Evolutionary conservation across 1,140 invertebrate species (phyloP).

Genomic region (Eulimnadia texana): DNA sequence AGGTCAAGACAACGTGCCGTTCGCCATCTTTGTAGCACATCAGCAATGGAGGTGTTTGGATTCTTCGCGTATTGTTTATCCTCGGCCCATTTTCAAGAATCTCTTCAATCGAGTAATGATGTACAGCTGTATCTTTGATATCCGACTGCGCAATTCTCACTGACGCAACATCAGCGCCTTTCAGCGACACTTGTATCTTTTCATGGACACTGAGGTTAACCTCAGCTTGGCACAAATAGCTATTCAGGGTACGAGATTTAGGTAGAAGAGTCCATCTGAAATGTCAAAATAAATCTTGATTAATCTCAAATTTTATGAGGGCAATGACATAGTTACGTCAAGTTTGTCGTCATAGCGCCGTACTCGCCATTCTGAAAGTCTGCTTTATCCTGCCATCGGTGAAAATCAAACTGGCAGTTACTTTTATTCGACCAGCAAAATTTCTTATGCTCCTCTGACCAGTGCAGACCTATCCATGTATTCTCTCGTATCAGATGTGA

Average conservation of each 20-base stretch:
- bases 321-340: too few species aligned
- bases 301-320: too few species aligned
- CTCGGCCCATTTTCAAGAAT: neutral
- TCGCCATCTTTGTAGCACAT: neutral
- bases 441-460: neutral
- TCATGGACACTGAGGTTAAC: neutral
- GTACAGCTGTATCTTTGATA: neutral
- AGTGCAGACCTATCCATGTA: neutral
- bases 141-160: neutral
- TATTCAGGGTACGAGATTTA: neutral
- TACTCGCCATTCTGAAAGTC: neutral
- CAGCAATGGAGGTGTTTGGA: neutral
- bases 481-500: neutral
- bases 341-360: neutral
- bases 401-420: neutral
- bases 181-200: neutral
- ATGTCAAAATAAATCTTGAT: too few species aligned
- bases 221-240: conserved; percentile 1
- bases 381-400: neutral
- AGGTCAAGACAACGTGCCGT: neutral
- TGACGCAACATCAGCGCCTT: neutral
- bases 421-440: neutral
- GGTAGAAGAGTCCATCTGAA: neutral
- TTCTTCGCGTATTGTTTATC: too few species aligned
- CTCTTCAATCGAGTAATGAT: neutral